These are phyloP conservation scores for Temnothorax curvispinosus DNA, from an alignment of 1,140 invertebrate genomes.

Conservation along the genomic window DNA sequence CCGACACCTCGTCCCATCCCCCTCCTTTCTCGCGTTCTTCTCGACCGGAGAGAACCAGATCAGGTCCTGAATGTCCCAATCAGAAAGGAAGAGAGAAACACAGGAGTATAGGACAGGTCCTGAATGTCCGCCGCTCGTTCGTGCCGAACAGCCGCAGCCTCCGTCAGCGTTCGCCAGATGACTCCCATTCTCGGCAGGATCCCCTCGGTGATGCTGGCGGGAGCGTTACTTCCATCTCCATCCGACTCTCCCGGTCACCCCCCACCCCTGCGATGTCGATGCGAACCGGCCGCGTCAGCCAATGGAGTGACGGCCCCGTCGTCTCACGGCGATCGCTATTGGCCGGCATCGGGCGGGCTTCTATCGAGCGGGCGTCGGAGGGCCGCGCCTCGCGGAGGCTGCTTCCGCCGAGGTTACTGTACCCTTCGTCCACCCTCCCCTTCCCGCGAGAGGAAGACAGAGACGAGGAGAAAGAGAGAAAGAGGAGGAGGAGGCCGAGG, in stretches of 20 bases:
- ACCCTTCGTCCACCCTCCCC: slow-evolving; percentile 58
- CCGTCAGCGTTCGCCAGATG: slow-evolving; percentile 79
- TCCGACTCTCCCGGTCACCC: slow-evolving; percentile 57
- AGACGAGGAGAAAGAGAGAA: not conserved
- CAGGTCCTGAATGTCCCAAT: too few relatives aligned
- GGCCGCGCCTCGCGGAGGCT: slow-evolving; percentile 81
- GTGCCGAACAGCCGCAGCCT: slow-evolving; percentile 25
- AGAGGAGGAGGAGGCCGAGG: not conserved
- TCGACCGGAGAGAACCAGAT: not conserved
- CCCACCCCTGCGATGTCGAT: slow-evolving; percentile 71
- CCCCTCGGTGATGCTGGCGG: slow-evolving; percentile 70
- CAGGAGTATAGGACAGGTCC: not conserved
- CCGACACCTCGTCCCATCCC: not conserved
- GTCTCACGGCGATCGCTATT: slow-evolving; percentile 60
- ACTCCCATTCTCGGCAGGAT: slow-evolving; percentile 79
- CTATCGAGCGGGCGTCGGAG: slow-evolving; percentile 84
- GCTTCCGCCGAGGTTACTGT: slow-evolving; percentile 66
- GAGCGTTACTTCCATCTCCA: slow-evolving; percentile 73
- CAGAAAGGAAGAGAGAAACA: not conserved
- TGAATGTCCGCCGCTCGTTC: not conserved
- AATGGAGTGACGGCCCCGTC: slow-evolving; percentile 82
- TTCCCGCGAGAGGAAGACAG: slow-evolving; percentile 18
- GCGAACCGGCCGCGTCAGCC: slow-evolving; percentile 77
- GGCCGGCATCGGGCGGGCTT: slow-evolving; percentile 70
- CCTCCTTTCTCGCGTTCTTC: not conserved